Evolutionary conservation across 2,888 invertebrate genomes (phyloP), one percentile per base, ranked within the genome.

Genomic region (Drosophila neoperkinsi): DNA sequence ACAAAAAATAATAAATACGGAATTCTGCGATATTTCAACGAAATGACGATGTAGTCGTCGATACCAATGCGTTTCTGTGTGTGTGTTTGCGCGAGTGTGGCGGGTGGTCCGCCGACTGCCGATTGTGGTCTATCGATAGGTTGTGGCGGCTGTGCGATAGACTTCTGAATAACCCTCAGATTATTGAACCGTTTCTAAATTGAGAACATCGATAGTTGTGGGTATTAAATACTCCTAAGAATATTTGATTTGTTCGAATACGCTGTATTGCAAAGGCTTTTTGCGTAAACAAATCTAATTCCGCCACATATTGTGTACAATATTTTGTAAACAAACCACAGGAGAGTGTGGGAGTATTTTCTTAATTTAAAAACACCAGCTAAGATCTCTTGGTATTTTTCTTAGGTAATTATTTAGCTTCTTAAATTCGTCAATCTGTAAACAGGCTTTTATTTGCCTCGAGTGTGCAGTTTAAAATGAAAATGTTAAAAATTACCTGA

Each of bases 1-100:
- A 76, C 67, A 67, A 64, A 74, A 67, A 63, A 69, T 53, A 71
- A 71, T 67, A 78, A 78, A 67, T 67, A 78, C 62, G 51, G 55
- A 71, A 59, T 71, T 36, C 34, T 49, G 38, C 64, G 61, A 71
- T 71, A 67, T 76, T 71, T 64, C 63, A 58, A 71, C 57, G 63
- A 53, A 59, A 64, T 74, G 75, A 79, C 75, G 53, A 75, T 38
- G 62, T 66, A 66, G 71, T 61, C 70, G 70, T 41, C 62, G 50
- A 57, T 70, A 58, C 31, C 38, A 58, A 71, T 36, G 30, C 18
- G n/a, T 13, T 41, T 21, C 10, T 31, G 58, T 59, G 57, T 72
- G 52, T 72, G 56, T 41, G 38, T 58, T 25, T 30, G 50, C 38
- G n/a, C 7, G 10, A 51, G 33, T 46, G 77, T 59, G 71, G 71